These are phyloP conservation scores for Phalacrocorax aristotelis DNA, from an alignment of 2,113 vertebrate genomes.

Conservation along the genomic window DNA sequence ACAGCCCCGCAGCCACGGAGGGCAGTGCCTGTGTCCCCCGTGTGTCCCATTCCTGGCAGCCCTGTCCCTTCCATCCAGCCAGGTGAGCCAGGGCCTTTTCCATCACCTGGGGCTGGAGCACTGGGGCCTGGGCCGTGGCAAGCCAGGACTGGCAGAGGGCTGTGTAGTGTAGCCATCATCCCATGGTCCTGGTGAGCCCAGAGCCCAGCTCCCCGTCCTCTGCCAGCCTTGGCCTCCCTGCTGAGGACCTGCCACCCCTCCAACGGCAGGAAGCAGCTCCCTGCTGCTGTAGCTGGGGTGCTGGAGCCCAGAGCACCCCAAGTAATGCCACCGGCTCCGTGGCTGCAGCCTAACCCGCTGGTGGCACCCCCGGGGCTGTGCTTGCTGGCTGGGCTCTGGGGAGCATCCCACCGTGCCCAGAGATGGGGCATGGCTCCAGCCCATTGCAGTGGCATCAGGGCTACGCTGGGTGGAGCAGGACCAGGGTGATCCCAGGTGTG, in stretches of 20 bases:
- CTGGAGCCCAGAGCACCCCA: not conserved
- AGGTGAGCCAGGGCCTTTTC: not conserved
- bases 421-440: not conserved
- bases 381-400: accelerated
- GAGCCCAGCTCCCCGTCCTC: accelerated
- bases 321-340: not conserved
- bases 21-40: not conserved
- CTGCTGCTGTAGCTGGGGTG: accelerated
- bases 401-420: not conserved
- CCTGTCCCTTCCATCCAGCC: not conserved
- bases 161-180: accelerated
- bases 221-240: not conserved
- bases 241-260: not conserved
- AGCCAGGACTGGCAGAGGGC: not conserved
- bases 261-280: accelerated
- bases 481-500: not conserved
- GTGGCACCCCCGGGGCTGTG: not conserved
- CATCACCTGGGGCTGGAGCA: not conserved
- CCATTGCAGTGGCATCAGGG: accelerated
- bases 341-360: not conserved
- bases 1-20: not conserved
- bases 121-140: not conserved
- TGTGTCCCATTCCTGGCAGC: not conserved
- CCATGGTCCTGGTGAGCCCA: accelerated
- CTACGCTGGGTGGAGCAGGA: not conserved